Conservation (phyloP, 2,113 vertebrate species). For the Alexandromys fortis region DNA sequence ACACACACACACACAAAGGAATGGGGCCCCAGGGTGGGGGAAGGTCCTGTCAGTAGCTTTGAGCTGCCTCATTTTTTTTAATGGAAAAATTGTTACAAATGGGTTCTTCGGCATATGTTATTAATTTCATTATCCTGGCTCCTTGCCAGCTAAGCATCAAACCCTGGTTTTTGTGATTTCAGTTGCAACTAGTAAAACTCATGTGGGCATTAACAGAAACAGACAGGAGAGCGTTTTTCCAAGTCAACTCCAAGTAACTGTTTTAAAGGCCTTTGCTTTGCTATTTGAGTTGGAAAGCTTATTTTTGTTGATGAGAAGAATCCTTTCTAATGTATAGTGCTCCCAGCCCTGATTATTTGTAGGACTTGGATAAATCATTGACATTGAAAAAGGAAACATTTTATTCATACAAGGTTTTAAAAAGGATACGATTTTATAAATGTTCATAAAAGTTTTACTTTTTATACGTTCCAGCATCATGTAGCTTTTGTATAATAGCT, state of each 20-base stretch:
- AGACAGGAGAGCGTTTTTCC: constrained; percentile 81
- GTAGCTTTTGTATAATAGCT: constrained; percentile 44
- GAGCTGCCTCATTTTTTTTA: constrained; percentile 83
- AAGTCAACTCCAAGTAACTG: constrained; percentile 82
- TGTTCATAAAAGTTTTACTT: constrained; percentile 70
- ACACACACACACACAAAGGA: background rate
- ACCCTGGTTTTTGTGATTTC: constrained; percentile 87
- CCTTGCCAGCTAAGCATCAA: constrained; percentile 87
- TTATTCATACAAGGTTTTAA: constrained; percentile 76
- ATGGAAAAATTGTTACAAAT: constrained; percentile 90
- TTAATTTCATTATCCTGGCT: constrained; percentile 89
- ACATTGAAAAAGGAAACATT: constrained; percentile 67
- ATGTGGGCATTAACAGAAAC: constrained; percentile 88
- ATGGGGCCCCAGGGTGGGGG: constrained; percentile 73
- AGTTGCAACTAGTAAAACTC: constrained; percentile 89
- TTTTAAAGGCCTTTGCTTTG: constrained; percentile 82
- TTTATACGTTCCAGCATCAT: constrained; percentile 51
- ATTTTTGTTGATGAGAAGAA: constrained; percentile 76
- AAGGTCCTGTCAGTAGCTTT: constrained; percentile 87
- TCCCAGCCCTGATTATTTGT: constrained; percentile 76
- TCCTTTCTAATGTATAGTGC: constrained; percentile 74
- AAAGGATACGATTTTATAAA: constrained; percentile 75
- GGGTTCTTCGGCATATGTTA: constrained; percentile 90
- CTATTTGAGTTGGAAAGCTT: constrained; percentile 61
- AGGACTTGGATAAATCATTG: constrained; percentile 78